Evolutionary conservation across 2,888 invertebrate genomes (phyloP).

Genomic region (Synergus japonicus): DNA sequence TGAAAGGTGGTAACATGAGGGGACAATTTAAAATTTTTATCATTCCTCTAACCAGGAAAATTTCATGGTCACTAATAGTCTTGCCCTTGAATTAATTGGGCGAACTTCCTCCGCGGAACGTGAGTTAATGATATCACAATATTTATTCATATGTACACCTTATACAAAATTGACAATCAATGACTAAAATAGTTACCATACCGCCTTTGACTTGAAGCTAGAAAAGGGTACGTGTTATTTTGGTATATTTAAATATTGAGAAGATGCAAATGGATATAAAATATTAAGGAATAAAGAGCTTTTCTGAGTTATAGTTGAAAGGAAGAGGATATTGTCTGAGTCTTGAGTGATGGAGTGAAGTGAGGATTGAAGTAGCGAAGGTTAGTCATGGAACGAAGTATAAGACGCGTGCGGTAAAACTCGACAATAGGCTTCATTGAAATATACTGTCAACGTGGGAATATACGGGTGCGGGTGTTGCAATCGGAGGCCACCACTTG

Average conservation of each 20-base stretch:
- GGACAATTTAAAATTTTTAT: neutral
- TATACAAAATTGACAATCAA: too few species aligned
- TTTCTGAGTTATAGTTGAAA: neutral
- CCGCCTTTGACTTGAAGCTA: too few species aligned
- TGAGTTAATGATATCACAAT: neutral
- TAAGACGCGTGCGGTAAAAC: conserved; percentile 48
- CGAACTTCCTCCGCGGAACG: neutral
- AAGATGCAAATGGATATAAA: neutral
- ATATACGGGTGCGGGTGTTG: conserved; percentile 60
- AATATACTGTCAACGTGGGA: conserved; percentile 67
- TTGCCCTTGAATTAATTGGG: conserved; percentile 3
- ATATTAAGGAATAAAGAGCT: neutral
- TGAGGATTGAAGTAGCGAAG: conserved; percentile 47
- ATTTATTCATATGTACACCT: too few species aligned
- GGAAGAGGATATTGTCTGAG: neutral
- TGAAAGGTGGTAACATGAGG: neutral
- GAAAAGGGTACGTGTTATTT: too few species aligned
- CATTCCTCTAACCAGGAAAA: neutral
- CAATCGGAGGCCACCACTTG: conserved; percentile 59
- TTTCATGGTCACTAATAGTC: neutral
- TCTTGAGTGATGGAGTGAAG: conserved; percentile 31
- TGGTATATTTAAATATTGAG: too few species aligned
- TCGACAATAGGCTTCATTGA: conserved; percentile 67
- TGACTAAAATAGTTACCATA: too few species aligned
- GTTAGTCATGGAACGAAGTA: conserved; percentile 48